A percentile compares a stretch with the other conserved stretches of the same genome.
Conservation (phyloP, 2,888 invertebrate genomes). For the Mythimna albipuncta region DNA sequence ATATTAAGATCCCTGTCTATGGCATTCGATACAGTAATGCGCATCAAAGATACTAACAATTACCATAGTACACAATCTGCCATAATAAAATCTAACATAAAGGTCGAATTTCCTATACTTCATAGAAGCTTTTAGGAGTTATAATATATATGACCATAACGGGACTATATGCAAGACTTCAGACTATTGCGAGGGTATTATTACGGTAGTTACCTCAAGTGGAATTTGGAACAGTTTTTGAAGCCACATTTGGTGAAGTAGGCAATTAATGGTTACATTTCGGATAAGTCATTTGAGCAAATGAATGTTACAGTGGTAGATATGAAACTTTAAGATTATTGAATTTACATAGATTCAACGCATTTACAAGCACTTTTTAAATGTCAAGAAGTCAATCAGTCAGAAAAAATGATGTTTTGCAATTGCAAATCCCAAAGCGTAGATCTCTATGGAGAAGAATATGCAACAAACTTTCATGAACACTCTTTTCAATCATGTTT, state of each 20-base stretch:
- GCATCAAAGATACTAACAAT: background rate
- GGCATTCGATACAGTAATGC: background rate
- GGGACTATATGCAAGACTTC: constrained; percentile 32
- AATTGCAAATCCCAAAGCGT: too few species aligned
- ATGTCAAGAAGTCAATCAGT: too few species aligned
- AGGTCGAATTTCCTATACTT: constrained; percentile 23
- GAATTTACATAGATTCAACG: background rate
- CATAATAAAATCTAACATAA: constrained; percentile 2
- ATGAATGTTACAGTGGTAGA: background rate
- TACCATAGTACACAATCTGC: constrained; percentile 2
- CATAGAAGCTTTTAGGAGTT: constrained; percentile 51
- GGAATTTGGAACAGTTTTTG: background rate
- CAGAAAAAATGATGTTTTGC: too few species aligned
- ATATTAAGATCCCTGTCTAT: background rate
- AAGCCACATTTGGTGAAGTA: background rate
- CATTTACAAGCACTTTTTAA: too few species aligned
- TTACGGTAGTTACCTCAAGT: constrained; percentile 12
- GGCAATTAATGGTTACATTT: constrained; percentile 7
- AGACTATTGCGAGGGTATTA: constrained; percentile 27
- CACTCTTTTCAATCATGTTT: too few species aligned
- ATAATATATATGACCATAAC: constrained; percentile 43
- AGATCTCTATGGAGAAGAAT: too few species aligned
- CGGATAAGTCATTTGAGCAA: background rate
- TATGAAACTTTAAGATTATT: background rate
- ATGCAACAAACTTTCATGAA: too few species aligned